Base-by-base conservation (phyloP, 1,140 invertebrate genomes). In the Diplogasteroides magnus region DNA sequence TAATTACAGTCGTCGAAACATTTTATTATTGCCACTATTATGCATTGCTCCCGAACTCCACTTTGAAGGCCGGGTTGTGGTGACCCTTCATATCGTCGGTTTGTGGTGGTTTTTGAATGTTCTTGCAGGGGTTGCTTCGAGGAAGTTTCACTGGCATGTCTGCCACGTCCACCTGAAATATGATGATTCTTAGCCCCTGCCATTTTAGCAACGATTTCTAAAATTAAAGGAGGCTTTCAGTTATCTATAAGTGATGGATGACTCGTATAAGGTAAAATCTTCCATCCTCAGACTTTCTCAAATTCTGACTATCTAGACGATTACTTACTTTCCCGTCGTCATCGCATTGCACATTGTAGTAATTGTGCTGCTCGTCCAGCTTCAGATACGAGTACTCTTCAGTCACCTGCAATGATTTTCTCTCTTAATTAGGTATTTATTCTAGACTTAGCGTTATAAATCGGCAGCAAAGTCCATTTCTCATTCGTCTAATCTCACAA, bases 321-420 rank as follows among this genome's bases (percentile, higher is more conserved):
- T 48, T 11, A 6, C 37, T 6, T 48, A 48, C 37, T 19, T 19
- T 6, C 37, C 37, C 37, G 37, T 75, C 63, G 11, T 77, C 76
- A 14, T 71, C 68, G 28, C 81, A 75, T 37, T 61, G 48, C 13
- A 82, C 79, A 66, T 82, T 78, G 64, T 82, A 82, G 67, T 82
- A 82, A 62, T 82, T 81, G 63, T 77, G 74, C 23, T 68, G 61
- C 28, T 77, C 76, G 62, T 82, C 80, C 27, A 82, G 64, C 65
- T 81, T 83, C 59, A 82, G 65, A 67, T 82, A 82, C 31, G 75
- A 77, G 69, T 82, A 82, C 31, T 83, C 80, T 48, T 82, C 80
- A 26, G 77, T 80, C 26, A 83, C 71, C 27, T 74, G 37, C n/a
- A n/a, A n/a, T n/a, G n/a, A n/a, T n/a, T n/a, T n/a, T n/a, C n/a